Conservation (phyloP, 2,113 vertebrate species). For the Zapornia atra region DNA sequence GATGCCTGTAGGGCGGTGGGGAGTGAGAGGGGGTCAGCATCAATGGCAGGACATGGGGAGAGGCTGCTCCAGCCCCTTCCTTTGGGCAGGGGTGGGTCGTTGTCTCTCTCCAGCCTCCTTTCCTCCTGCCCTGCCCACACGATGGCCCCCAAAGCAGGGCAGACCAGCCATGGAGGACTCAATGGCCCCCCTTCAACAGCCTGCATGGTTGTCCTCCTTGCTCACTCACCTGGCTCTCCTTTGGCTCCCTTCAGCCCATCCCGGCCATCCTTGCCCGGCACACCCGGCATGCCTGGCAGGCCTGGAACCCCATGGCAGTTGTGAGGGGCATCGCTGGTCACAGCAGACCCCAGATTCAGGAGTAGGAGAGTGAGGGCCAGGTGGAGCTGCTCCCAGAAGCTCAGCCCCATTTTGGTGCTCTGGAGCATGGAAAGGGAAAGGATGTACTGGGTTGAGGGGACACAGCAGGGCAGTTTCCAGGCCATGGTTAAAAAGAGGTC, state of each 20-base stretch:
- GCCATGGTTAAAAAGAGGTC: neutral
- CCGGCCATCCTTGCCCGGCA: slow-evolving; percentile 86
- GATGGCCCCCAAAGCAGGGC: neutral
- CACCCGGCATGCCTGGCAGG: slow-evolving; percentile 83
- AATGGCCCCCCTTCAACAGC: fast-evolving
- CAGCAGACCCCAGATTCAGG: neutral
- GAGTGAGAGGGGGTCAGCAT: neutral
- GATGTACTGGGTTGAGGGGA: neutral
- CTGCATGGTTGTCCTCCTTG: neutral
- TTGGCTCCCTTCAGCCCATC: slow-evolving; percentile 80
- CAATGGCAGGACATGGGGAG: neutral
- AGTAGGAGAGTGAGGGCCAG: slow-evolving; percentile 17
- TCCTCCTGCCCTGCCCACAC: neutral
- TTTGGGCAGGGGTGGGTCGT: neutral
- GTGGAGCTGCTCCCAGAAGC: neutral
- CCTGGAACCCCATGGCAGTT: slow-evolving; percentile 76
- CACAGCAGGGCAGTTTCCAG: neutral
- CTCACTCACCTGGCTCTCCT: slow-evolving; percentile 78
- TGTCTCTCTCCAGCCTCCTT: neutral
- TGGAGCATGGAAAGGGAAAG: neutral
- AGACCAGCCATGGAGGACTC: fast-evolving
- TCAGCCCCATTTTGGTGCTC: slow-evolving; percentile 24
- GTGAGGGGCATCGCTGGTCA: neutral
- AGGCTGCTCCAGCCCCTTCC: neutral
- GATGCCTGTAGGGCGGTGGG: slow-evolving; percentile 49